Percentiles rank a stretch among this genome's conserved stretches.
These are phyloP conservation scores for Jacana jacana DNA, from an alignment of 2,113 vertebrate species.

Conservation along the genomic window DNA sequence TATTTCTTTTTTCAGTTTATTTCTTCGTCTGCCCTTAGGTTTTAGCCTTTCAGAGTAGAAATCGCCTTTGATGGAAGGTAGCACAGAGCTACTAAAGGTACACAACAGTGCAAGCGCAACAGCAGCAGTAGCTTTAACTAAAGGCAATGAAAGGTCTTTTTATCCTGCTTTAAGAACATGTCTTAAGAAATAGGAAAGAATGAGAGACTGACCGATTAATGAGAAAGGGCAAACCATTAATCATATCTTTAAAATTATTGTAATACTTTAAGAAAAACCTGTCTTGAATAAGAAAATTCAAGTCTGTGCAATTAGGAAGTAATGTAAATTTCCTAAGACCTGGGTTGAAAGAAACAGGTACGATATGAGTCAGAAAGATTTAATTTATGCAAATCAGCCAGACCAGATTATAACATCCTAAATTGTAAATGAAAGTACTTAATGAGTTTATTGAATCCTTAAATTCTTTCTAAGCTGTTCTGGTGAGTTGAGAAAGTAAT, in stretches of 20 bases:
- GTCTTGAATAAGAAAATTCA: not conserved
- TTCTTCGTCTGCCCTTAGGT: conserved; percentile 33
- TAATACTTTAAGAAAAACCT: not conserved
- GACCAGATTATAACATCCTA: not conserved
- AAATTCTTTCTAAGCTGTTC: conserved; percentile 30
- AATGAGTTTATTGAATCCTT: conserved; percentile 31
- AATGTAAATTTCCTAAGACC: not conserved
- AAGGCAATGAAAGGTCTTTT: not conserved
- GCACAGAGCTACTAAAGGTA: not conserved
- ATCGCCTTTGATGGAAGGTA: not conserved
- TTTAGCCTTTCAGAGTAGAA: not conserved
- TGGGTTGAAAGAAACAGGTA: conserved; percentile 6
- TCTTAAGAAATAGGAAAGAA: not conserved
- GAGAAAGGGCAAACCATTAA: not conserved
- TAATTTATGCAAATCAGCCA: conserved; percentile 17
- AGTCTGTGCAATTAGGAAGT: not conserved
- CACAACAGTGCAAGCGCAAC: not conserved
- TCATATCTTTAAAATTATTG: not conserved
- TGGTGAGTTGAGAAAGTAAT: not conserved
- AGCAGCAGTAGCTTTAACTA: not conserved
- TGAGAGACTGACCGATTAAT: not conserved
- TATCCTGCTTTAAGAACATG: not conserved
- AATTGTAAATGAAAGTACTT: conserved; percentile 30
- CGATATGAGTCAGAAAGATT: conserved; percentile 5
- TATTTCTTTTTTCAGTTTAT: no score